These are phyloP conservation scores for Semotilus atromaculatus DNA, from an alignment of 2,797 vertebrate genomes.

Conservation along the genomic window DNA sequence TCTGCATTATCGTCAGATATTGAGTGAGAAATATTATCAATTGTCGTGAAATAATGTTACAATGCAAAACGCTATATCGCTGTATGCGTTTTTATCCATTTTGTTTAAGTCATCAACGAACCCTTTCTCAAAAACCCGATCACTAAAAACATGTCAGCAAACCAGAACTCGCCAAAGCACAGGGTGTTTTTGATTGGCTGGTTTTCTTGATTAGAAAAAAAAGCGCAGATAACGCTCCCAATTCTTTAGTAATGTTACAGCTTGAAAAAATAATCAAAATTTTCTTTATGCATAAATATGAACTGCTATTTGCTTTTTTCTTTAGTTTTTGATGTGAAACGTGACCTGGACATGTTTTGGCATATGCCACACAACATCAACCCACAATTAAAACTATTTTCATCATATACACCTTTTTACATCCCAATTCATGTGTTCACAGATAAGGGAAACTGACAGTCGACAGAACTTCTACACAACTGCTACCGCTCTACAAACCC, in stretches of 20 bases:
- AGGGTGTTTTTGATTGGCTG: not conserved
- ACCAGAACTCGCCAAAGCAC: not conserved
- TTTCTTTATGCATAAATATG: not conserved
- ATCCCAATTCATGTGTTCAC: slow-evolving; percentile 26
- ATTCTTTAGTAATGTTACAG: not conserved
- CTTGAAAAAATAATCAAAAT: not conserved
- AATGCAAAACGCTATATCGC: no score
- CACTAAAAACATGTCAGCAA: not conserved
- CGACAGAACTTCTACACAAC: slow-evolving; percentile 76
- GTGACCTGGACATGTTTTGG: not conserved
- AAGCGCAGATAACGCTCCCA: not conserved
- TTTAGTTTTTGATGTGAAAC: not conserved
- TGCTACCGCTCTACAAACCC: slow-evolving; percentile 79
- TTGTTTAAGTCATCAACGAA: not conserved
- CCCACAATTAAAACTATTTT: not conserved
- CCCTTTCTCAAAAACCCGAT: not conserved
- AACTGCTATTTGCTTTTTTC: not conserved
- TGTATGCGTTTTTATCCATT: no score
- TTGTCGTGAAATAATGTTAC: not conserved
- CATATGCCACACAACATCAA: not conserved
- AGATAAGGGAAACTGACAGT: slow-evolving; percentile 63
- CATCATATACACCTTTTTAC: not conserved
- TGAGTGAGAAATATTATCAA: no score
- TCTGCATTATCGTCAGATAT: no score
- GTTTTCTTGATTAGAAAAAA: not conserved